Evolutionary conservation across 2,797 vertebrate genomes (phyloP).

Genomic region (Coendou prehensilis): DNA sequence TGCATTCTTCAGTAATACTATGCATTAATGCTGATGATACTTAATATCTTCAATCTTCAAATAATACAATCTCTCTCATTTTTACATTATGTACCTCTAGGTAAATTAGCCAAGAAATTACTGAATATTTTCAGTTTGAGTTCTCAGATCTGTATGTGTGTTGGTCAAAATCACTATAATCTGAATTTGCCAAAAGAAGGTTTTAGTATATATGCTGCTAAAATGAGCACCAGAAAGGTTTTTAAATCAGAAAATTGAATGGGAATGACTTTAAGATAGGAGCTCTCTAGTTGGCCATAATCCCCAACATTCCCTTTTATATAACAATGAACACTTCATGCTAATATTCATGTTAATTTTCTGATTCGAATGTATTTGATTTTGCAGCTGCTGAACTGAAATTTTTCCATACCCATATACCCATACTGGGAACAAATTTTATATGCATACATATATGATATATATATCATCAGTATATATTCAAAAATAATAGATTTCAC

Average conservation of each 20-base stretch:
- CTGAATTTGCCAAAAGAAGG: not conserved
- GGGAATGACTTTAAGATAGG: not conserved
- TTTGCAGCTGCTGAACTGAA: not conserved
- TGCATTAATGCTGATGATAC: not conserved
- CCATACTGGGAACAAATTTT: not conserved
- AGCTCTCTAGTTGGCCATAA: not conserved
- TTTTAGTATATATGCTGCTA: not conserved
- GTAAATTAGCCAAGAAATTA: not conserved
- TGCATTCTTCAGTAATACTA: not conserved
- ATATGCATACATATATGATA: not conserved
- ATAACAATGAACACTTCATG: not conserved
- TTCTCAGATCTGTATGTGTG: not conserved
- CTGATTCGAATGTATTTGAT: not conserved
- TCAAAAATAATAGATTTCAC: not conserved
- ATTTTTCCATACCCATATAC: not conserved
- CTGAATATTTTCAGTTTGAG: not conserved
- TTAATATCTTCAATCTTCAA: conserved; percentile 2
- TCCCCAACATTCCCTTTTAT: not conserved
- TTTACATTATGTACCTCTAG: not conserved
- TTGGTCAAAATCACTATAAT: not conserved
- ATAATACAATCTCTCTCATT: not conserved
- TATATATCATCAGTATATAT: not conserved
- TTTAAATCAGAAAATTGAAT: not conserved
- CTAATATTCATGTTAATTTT: not conserved
- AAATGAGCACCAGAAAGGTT: not conserved